Evolutionary conservation across 2,797 vertebrate genomes (phyloP), one percentile per base, ranked within the genome.

Genomic region (Rhynchonycteris naso): DNA sequence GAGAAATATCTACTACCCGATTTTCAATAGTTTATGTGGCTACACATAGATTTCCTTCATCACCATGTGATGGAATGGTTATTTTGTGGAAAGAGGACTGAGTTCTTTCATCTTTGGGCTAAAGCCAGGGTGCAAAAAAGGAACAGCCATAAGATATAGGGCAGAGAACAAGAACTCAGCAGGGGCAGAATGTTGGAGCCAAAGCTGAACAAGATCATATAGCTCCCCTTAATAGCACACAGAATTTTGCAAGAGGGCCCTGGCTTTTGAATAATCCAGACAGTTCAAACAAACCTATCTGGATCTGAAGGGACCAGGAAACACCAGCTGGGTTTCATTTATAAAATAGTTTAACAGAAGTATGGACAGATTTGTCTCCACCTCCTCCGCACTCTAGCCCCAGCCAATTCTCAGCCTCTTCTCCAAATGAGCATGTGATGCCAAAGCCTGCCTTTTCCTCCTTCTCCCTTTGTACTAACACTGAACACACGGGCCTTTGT

Each of bases 11-110:
- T n/a, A 9, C 56, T 59, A 16, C n/a, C 75, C 47, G 2, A 1
- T n/a, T 91, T 86, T 28, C 61, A 74, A 59, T 66, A 65, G 69
- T 75, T 65, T 38, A 30, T 30, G 5, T 66, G 50, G 26, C 88
- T 75, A 58, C 71, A 12, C 43, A 28, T 72, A 38, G 68, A 56
- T n/a, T 28, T 82, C 75, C 54, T 61, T 71, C 38, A 33, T 91
- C 79, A 75, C 90, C 72, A 7, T 33, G 61, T 95, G 66, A n/a
- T n/a, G 3, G 13, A 79, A 82, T 24, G 50, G 56, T 84, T 95
- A 66, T 91, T 94, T 84, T 91, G 74, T 85, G 61, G 61, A 76
- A 90, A 75, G 61, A 22, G 58, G 56, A 21, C 88, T 69, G 71
- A 65, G 58, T 81, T 26, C 90, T 91, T 83, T 88, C 65, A 59